These are phyloP conservation scores for Sminthopsis crassicaudata DNA, from an alignment of 2,113 vertebrate species.

Conservation along the genomic window DNA sequence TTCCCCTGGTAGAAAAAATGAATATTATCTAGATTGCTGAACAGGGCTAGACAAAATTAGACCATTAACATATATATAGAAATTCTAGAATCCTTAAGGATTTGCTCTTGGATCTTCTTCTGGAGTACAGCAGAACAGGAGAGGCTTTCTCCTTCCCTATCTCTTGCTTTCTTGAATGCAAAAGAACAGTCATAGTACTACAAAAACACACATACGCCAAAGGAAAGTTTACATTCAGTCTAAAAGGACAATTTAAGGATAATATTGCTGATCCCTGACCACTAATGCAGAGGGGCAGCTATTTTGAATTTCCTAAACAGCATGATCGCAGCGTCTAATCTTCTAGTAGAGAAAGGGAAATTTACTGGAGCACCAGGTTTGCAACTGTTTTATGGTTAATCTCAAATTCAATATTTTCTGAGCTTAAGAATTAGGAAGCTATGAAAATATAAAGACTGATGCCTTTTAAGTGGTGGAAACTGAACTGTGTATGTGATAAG, in stretches of 20 bases:
- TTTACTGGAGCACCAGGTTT: neutral
- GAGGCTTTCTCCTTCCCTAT: neutral
- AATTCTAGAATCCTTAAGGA: neutral
- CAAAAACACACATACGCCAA: neutral
- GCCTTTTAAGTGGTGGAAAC: constrained; percentile 48
- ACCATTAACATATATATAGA: neutral
- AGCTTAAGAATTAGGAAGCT: neutral
- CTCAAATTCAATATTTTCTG: neutral
- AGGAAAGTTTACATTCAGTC: neutral
- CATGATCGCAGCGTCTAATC: neutral
- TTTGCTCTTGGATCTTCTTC: neutral
- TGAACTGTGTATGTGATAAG: constrained; percentile 64
- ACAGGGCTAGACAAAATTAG: neutral
- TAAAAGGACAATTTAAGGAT: neutral
- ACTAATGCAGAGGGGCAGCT: neutral
- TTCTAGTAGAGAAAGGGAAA: neutral
- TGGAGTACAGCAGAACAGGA: neutral
- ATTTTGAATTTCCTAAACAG: neutral
- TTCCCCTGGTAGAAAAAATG: neutral
- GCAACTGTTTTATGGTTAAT: neutral
- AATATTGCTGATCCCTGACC: neutral
- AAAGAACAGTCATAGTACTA: neutral
- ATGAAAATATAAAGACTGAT: constrained; percentile 60
- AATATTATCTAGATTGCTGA: neutral
- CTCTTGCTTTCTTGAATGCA: neutral